A percentile compares a stretch with the other conserved stretches of the same genome.
Conservation (phyloP, 2,888 invertebrate species). For the Diadegma fenestrale region DNA sequence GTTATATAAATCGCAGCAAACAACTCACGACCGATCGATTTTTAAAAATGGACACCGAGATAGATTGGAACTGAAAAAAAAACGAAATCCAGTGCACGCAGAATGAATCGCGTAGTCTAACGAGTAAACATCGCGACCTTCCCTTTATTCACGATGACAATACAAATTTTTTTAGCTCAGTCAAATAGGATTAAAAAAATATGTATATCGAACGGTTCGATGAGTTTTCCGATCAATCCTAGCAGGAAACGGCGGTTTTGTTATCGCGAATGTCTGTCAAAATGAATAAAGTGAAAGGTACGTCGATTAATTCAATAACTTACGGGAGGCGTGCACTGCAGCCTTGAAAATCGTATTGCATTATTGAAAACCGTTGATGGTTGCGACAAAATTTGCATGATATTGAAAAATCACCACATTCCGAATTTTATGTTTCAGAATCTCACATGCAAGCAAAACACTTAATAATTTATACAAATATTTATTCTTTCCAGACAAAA, state of each 20-base stretch:
- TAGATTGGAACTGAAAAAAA: background rate
- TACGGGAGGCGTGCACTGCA: slow-evolving; percentile 38
- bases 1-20: background rate
- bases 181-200: background rate
- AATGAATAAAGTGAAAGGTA: slow-evolving; percentile 59
- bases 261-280: slow-evolving; percentile 26
- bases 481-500: slow-evolving; percentile 69
- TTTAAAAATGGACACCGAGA: background rate
- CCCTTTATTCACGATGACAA: slow-evolving; percentile 41
- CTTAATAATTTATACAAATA: background rate
- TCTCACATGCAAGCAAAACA: background rate
- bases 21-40: background rate
- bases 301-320: slow-evolving; percentile 38
- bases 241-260: slow-evolving; percentile 5
- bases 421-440: background rate
- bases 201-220: background rate
- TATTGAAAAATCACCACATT: background rate
- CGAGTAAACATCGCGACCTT: slow-evolving; percentile 39
- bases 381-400: background rate
- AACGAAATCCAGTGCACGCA: slow-evolving; percentile 33
- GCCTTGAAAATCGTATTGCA: slow-evolving; percentile 44
- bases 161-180: slow-evolving; percentile 15
- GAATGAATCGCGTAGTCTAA: slow-evolving; percentile 23
- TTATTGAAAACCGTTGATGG: slow-evolving; percentile 4
- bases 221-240: slow-evolving; percentile 2